phyloP scores from a whole-genome alignment of 2,113 vertebrate genomes.

The Numida meleagris region DNA sequence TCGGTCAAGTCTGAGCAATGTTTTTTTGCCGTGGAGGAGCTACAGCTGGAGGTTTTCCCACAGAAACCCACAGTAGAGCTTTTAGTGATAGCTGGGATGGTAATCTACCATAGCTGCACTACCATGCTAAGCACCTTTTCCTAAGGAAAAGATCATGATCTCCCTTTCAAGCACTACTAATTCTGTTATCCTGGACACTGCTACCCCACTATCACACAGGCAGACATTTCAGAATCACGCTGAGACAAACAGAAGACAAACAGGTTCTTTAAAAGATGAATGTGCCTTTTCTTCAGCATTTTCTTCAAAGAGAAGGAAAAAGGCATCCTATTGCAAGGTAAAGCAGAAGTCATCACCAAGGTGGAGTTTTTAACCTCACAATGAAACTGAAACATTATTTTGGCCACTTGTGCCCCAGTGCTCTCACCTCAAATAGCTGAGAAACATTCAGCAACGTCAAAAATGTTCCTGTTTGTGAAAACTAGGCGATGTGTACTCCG shows the following conservation, averaged over 20 bases:
- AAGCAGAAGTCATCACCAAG: neutral
- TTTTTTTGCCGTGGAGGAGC: neutral
- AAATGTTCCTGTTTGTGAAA: neutral
- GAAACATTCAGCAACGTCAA: neutral
- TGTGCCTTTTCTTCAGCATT: neutral
- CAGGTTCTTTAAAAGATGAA: neutral
- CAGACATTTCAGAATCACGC: neutral
- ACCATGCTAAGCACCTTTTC: neutral
- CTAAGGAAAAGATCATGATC: neutral
- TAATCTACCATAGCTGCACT: neutral
- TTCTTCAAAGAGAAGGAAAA: neutral
- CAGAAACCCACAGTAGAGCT: neutral
- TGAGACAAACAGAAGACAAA: neutral
- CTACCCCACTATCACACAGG: neutral
- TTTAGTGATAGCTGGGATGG: neutral
- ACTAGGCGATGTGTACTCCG: accelerated
- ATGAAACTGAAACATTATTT: neutral
- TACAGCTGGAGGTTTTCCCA: neutral
- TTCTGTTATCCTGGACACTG: neutral
- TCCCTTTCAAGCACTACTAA: neutral
- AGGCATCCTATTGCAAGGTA: neutral
- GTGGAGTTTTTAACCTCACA: neutral
- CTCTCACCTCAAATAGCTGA: neutral
- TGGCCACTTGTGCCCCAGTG: neutral
- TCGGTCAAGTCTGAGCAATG: neutral